phyloP scores from a whole-genome alignment of 1,140 invertebrate genomes.

The Yoshiicerus persimilis region DNA sequence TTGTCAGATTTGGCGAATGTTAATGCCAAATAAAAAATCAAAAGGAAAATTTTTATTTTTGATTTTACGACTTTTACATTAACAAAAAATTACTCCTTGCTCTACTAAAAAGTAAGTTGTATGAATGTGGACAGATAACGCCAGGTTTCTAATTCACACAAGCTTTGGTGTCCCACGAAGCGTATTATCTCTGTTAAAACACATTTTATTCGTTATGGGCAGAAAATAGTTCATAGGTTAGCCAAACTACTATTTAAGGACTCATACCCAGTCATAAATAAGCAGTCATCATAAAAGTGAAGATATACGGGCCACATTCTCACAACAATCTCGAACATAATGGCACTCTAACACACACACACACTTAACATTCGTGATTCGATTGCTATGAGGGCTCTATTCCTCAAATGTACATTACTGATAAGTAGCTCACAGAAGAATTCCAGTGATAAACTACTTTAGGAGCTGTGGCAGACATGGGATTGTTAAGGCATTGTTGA shows the following conservation, averaged over 20 bases:
- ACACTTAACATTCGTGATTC: not conserved
- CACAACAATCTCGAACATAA: not conserved
- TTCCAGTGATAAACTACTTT: not conserved
- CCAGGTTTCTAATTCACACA: too few relatives aligned
- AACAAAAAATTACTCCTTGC: too few relatives aligned
- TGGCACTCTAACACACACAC: not conserved
- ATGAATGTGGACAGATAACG: too few relatives aligned
- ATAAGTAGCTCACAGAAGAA: not conserved
- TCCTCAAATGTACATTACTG: not conserved
- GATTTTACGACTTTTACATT: too few relatives aligned
- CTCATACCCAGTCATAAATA: not conserved
- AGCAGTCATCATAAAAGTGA: too few relatives aligned
- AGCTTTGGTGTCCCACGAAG: too few relatives aligned
- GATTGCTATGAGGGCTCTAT: not conserved
- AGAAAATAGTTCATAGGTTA: not conserved
- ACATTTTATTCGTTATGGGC: not conserved
- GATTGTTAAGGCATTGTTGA: not conserved
- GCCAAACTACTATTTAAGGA: not conserved
- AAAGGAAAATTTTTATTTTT: too few relatives aligned
- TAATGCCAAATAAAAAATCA: too few relatives aligned
- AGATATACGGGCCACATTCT: not conserved
- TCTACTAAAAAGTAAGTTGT: too few relatives aligned
- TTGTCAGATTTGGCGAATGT: too few relatives aligned
- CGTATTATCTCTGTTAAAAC: too few relatives aligned
- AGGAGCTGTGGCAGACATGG: not conserved